Percentiles rank a stretch among this genome's conserved stretches.
phyloP scores from a whole-genome alignment of 2,888 invertebrate genomes.

The Nasonovia ribisnigri region DNA sequence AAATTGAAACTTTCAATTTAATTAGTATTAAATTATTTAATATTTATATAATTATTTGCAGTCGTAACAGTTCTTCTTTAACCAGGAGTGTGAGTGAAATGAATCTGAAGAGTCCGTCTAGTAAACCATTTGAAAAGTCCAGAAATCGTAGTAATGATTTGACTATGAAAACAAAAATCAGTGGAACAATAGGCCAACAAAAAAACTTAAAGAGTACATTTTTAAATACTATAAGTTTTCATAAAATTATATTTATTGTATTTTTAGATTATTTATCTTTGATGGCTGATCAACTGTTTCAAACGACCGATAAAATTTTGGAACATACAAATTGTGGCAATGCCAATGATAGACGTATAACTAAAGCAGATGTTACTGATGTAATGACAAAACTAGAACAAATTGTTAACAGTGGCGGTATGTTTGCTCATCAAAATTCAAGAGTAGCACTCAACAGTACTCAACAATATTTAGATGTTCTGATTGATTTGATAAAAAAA shows the following conservation, averaged over 20 bases:
- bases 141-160: slow-evolving; percentile 26
- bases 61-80: slow-evolving; percentile 28
- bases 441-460: slow-evolving; percentile 21
- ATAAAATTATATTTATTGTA: slow-evolving; percentile 1
- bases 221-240: neutral
- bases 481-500: slow-evolving; percentile 54
- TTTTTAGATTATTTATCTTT: slow-evolving; percentile 48
- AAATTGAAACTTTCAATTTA: neutral
- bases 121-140: slow-evolving; percentile 40
- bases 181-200: slow-evolving; percentile 13
- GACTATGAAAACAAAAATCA: slow-evolving; percentile 7
- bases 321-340: slow-evolving; percentile 40
- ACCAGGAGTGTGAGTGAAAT: slow-evolving; percentile 57
- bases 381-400: slow-evolving; percentile 47
- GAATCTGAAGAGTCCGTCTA: slow-evolving; percentile 50
- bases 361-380: slow-evolving; percentile 25
- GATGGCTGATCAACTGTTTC: slow-evolving; percentile 52
- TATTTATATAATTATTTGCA: neutral
- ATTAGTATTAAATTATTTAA: neutral
- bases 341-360: neutral
- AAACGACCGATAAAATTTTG: slow-evolving; percentile 56
- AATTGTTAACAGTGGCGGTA: slow-evolving; percentile 38
- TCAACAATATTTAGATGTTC: slow-evolving; percentile 51
- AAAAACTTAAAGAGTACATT: slow-evolving; percentile 55
- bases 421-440: slow-evolving; percentile 54